Evolutionary conservation across 2,797 vertebrate species (phyloP), one percentile per base, ranked within the genome.

Genomic region (Aythya fuligula): DNA sequence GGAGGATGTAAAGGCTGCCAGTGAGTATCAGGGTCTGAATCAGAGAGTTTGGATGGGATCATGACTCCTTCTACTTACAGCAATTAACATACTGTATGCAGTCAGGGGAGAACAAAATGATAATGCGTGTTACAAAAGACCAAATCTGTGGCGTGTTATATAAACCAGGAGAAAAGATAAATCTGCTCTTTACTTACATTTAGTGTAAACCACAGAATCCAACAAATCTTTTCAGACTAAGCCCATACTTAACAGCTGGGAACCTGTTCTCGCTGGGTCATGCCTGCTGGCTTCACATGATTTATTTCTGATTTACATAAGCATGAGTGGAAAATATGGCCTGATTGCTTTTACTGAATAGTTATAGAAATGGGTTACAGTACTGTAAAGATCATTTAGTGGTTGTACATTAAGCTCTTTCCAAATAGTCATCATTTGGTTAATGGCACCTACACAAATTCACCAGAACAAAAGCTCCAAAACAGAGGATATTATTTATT

Each of bases 261-360:
- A 86, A 69, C 54, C 65, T 86, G 66, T 49, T 96, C 77, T 94
- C 53, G 2, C 73, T 75, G 71, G 92, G 86, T 93, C 66, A 73
- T 0, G 7, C 87, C 87, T 88, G 93, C 89, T 94, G 87, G 80
- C 89, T 96, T 93, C 80, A 38, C 7, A 92, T 91, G 93, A 94
- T 96, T 94, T 94, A 96, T 93, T 64, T 79, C 57, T 69, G 32
- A 90, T 93, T 93, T 96, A 43, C 77, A 41, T 92, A 77, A 79
- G 49, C 32, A 20, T 34, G 91, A 96, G 91, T 79, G 90, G 91
- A 94, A 96, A 95, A 94, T 90, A 71, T 11, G 67, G 87, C 83
- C 77, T 83, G 89, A 73, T 79, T 78, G 64, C 67, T 94, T 81
- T 69, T 73, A 10, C 32, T 89, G 38, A 87, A 64, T 30, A 20